Base-by-base conservation (phyloP, 2,113 vertebrate genomes). In the Pseudorhombus dupliciocellatus region DNA sequence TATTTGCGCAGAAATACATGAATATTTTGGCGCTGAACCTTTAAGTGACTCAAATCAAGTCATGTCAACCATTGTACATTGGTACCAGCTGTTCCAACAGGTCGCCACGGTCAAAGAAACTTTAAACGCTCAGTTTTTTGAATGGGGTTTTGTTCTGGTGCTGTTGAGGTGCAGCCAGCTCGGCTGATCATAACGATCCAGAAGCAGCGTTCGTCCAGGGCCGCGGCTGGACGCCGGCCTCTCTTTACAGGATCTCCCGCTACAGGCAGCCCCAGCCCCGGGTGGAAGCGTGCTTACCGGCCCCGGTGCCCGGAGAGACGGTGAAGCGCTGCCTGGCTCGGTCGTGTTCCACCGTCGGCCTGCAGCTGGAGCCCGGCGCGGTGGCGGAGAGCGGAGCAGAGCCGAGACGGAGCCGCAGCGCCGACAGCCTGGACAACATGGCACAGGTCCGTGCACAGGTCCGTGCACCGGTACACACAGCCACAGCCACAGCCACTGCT, bases 311-410 rank as follows among this genome's bases (percentile, higher is more conserved):
- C 9, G 89, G 66, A 7, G 16, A 18, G 56, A 92, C 57, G 11
- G 80, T 88, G 78, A 94, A 94, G n/a, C 86, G 80, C 26, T 2
- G 79, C 24, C 78, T 87, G 7, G 50, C 46, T 60, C 90, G 87
- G 73, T 94, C 90, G 18, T 94, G 92, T 72, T 88, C 18, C 68
- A 93, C 90, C 65, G 2, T 59, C 0, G 85, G 28, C 14, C 34
- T 6, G 42, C 54, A 10, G 24, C 57, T 20, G 66, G 69, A 62
- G 51, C 24, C 72, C 0, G 30, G 25, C 0, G 50, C 1, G 4
- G 68, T 16, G 28, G 51, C 60, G 30, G 16, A 21, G n/a, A 12
- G 2, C 0, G 7, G 61, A 2, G 1, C 46, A 0, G 52, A 4
- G 5, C 52, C 4, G 22, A 58, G 2, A 0, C 50, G 48, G 5